Conservation (phyloP, 2,797 vertebrate species). For the Macropodus opercularis region DNA sequence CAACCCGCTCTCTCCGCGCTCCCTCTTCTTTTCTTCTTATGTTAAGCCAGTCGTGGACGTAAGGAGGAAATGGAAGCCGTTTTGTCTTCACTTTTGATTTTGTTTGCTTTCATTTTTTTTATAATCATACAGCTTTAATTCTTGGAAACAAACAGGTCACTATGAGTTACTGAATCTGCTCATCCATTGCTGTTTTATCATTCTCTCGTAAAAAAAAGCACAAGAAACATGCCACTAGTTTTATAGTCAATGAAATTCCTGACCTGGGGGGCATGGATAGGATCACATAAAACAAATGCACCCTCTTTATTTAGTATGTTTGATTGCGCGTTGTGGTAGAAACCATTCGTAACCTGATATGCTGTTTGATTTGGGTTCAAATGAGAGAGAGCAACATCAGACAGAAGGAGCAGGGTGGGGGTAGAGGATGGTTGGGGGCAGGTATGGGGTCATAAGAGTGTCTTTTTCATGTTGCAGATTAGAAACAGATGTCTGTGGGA, state of each 20-base stretch:
- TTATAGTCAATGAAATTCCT: conserved; percentile 27
- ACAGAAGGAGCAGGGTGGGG: conserved; percentile 49
- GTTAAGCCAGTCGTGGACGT: conserved; percentile 23
- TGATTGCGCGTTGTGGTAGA: conserved; percentile 68
- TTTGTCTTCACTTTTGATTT: conserved; percentile 33
- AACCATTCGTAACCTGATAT: conserved; percentile 69
- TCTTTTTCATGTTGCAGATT: conserved; percentile 83
- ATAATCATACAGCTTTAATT: conserved; percentile 6
- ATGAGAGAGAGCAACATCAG: conserved; percentile 53
- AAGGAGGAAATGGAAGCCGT: conserved; percentile 26
- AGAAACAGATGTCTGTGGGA: conserved; percentile 83
- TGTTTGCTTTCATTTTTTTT: conserved; percentile 36
- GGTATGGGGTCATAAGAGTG: conserved; percentile 75
- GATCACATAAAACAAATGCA: conserved; percentile 47
- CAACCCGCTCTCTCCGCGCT: conserved; percentile 7
- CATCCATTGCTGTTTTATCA: background rate
- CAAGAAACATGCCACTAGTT: conserved; percentile 6
- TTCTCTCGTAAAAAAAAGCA: conserved; percentile 1
- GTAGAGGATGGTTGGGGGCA: conserved; percentile 70
- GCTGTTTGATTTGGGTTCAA: conserved; percentile 74
- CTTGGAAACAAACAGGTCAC: conserved; percentile 8
- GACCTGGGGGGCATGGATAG: conserved; percentile 25
- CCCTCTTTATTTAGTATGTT: conserved; percentile 46
- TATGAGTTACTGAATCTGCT: conserved; percentile 10
- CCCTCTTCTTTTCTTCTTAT: conserved; percentile 29